Base-by-base conservation (phyloP, 2,888 invertebrate genomes). In the Gastracanthus pulcherrimus region DNA sequence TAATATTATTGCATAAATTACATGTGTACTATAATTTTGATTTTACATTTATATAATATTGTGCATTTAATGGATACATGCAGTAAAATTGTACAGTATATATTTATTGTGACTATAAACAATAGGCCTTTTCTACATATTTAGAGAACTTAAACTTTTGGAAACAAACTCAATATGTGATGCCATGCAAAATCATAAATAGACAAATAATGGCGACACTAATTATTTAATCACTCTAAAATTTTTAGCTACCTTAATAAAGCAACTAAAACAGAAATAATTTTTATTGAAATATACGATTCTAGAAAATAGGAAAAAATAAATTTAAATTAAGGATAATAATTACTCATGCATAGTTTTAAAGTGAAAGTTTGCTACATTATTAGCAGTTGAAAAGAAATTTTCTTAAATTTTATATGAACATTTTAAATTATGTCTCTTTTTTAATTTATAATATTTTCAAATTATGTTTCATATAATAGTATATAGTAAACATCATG, bases 141-240 rank as follows among this genome's bases (percentile, higher is more conserved):
- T 62, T 62, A 41, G 29, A 62, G 3, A 74, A 74, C 16, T 7
- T 60, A n/a, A 51, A 55, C 48, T 76, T 41, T 31, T 23, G 9
- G 13, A 62, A 60, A 76, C 23, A 69, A 69, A 76, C 34, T 70
- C 23, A 72, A 34, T 36, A 48, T 45, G 55, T 62, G 38, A 66
- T 67, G 23, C n/a, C 72, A 79, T 79, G 79, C 79, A 67, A 72
- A 72, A 72, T 70, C 34, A 70, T 62, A 38, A 26, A 9, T 55
- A 55, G 11, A 69, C 19, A 36, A 48, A 34, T 48, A 4, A 41
- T 6, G 3, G 34, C 16, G 48, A 77, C 11, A 48, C 9, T n/a
- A 60, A 36, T 45, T 60, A 0, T 51, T 62, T 34, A 16, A 48
- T 34, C 1, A 60, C 13, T 64, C 55, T 75, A 75, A 58, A 72